A percentile compares a stretch with the other conserved stretches of the same genome.
Evolutionary conservation across 1,140 invertebrate genomes (phyloP).

Genomic region (Ceratina australensis): DNA sequence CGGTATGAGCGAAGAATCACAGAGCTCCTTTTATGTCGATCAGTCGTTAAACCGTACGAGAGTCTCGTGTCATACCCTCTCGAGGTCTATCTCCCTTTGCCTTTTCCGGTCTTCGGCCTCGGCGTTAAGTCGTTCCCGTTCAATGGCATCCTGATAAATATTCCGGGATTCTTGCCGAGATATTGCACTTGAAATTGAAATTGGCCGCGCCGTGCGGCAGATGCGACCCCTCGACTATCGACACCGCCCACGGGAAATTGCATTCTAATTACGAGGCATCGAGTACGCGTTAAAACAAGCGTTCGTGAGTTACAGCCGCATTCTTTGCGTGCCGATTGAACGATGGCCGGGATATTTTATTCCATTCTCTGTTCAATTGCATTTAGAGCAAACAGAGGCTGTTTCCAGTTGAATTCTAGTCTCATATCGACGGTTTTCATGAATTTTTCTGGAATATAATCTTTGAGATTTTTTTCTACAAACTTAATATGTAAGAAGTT

Average conservation of each 20-base stretch:
- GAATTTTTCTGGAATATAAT: too few species aligned
- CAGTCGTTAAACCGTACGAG: constrained; percentile 45
- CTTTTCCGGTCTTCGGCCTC: background rate
- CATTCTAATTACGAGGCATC: constrained; percentile 53
- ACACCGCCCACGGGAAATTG: constrained; percentile 29
- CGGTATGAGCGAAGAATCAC: constrained; percentile 22
- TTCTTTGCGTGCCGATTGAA: background rate
- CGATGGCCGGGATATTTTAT: background rate
- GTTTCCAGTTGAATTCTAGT: background rate
- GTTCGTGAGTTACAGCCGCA: background rate
- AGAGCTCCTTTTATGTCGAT: constrained; percentile 56
- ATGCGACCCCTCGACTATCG: constrained; percentile 23
- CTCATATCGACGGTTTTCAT: too few species aligned
- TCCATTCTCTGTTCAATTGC: background rate
- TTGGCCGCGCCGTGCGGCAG: constrained; percentile 11
- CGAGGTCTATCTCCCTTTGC: background rate
- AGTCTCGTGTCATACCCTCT: constrained; percentile 6
- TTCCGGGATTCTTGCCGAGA: constrained; percentile 31
- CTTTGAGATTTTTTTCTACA: too few species aligned
- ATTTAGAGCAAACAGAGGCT: background rate
- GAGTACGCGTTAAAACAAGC: constrained; percentile 23
- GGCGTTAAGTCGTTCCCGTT: background rate
- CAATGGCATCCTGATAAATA: constrained; percentile 47
- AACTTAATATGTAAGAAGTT: too few species aligned
- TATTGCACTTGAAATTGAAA: constrained; percentile 53